Percentiles rank a stretch among this genome's conserved stretches.
Evolutionary conservation across 2,888 invertebrate species (phyloP).

Genomic region (Sinotaia quadrata): DNA sequence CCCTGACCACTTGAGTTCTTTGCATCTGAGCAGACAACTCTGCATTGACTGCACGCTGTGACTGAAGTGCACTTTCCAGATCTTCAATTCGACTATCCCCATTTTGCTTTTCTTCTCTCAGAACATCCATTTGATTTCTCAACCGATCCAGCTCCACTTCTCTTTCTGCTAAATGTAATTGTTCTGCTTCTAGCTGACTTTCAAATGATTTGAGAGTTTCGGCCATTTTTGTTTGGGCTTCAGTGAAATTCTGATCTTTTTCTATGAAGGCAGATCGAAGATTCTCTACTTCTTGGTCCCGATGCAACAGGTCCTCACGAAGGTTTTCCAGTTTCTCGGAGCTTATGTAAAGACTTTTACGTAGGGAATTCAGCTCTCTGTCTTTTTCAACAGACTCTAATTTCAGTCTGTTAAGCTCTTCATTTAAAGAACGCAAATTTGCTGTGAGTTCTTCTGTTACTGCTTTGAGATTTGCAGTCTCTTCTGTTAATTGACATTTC

Average conservation of each 20-base stretch:
- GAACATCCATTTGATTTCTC: conserved; percentile 11
- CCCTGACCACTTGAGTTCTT: neutral
- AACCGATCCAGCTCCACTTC: conserved; percentile 18
- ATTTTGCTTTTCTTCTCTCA: conserved; percentile 27
- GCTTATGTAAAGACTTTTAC: conserved; percentile 22
- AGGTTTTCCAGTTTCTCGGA: conserved; percentile 23
- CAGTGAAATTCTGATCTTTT: conserved; percentile 21
- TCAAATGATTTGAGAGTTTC: conserved; percentile 13
- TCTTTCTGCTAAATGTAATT: neutral
- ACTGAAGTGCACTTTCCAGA: conserved; percentile 32
- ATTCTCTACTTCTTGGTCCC: conserved; percentile 13
- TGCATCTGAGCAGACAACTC: conserved; percentile 11
- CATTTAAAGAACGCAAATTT: conserved; percentile 12
- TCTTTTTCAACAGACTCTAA: conserved; percentile 14
- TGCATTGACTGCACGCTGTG: conserved; percentile 23
- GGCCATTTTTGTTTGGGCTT: conserved; percentile 19
- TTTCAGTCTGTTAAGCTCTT: conserved; percentile 9
- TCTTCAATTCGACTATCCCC: conserved; percentile 29
- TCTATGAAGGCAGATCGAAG: neutral
- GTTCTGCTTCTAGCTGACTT: neutral
- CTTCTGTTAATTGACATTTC: conserved; percentile 12
- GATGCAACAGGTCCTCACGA: conserved; percentile 20
- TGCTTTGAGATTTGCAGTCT: neutral
- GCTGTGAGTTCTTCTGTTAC: conserved; percentile 1
- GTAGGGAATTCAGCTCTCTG: conserved; percentile 9